Evolutionary conservation across 2,888 invertebrate genomes (phyloP).

Genomic region (Netelia fuscicornis): DNA sequence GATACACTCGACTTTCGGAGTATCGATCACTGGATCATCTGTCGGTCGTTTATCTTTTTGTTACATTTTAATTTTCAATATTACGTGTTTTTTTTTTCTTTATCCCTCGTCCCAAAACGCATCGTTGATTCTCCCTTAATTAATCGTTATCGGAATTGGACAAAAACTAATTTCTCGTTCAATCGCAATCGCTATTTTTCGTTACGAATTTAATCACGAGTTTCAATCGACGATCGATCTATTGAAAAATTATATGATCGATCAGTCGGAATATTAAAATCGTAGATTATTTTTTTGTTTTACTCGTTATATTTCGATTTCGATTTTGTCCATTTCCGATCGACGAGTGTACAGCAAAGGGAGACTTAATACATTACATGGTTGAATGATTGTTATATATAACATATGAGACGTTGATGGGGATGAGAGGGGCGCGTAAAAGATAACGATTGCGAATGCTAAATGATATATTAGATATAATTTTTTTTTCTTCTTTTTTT

Average conservation of each 20-base stretch:
- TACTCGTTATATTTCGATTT: neutral
- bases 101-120: constrained; percentile 47
- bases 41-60: constrained; percentile 27
- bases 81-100: neutral
- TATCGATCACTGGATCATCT: constrained; percentile 45
- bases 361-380: constrained; percentile 37
- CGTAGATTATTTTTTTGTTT: neutral
- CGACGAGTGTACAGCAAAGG: constrained; percentile 32
- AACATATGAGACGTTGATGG: constrained; percentile 54
- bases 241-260: neutral
- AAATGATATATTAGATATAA: constrained; percentile 36
- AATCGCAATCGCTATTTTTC: neutral
- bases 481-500: neutral
- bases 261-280: neutral
- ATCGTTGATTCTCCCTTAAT: constrained; percentile 53
- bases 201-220: constrained; percentile 1
- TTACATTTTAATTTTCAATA: constrained; percentile 1
- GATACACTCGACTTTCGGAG: constrained; percentile 19
- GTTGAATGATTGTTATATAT: constrained; percentile 29
- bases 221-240: neutral
- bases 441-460: constrained; percentile 33
- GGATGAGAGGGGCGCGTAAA: constrained; percentile 22
- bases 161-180: constrained; percentile 1
- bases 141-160: constrained; percentile 45
- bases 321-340: constrained; percentile 5